Evolutionary conservation across 1,140 invertebrate genomes (phyloP), one percentile per base, ranked within the genome.

Genomic region (Drosophila fuyamai): DNA sequence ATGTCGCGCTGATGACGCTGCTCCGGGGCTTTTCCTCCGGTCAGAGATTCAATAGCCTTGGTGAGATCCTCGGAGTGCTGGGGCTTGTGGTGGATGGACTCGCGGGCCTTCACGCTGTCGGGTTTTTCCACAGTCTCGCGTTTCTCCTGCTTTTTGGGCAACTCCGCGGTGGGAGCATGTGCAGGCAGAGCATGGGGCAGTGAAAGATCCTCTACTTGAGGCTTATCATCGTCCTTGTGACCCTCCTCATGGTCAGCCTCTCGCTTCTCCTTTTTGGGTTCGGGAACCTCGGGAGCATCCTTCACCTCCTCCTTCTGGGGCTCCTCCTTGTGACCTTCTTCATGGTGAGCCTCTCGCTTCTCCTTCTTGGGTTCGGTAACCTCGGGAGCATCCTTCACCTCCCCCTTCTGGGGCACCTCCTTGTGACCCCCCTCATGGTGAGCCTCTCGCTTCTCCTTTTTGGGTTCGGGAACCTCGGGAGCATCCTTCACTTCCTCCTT

Each of bases 1-100:
- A 89, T 89, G n/a, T 89, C 84, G 18, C 84, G 84, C 38, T 62
- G 43, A 7, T 41, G 55, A 8, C 74, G 60, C 14, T 16, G 38
- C 10, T 35, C 27, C 27, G n/a, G 14, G 6, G 18, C 41, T 1
- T 60, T 16, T 32, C 35, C 41, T 0, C 3, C 10, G 16, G 29
- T 14, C 23, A 50, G 40, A 4, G 53, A 5, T 35, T 38, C 10
- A 8, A 51, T 13, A 13, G 16, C 14, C 12, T 55, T 35, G 2
- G 43, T 51, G 0, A 44, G 18, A 5, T 36, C 67, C 8, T 55
- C 50, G 5, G 23, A 36, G 4, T 13, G 18, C 1, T 59, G 18
- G 9, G 62, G 48, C 44, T 35, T n/a, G 7, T 58, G 55, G 18
- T 60, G n/a, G 2, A 57, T 23, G 9, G 38, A 43, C 1, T 76